Evolutionary conservation across 2,797 vertebrate species (phyloP), one percentile per base, ranked within the genome.

Genomic region (Halcyon smyrnensis): DNA sequence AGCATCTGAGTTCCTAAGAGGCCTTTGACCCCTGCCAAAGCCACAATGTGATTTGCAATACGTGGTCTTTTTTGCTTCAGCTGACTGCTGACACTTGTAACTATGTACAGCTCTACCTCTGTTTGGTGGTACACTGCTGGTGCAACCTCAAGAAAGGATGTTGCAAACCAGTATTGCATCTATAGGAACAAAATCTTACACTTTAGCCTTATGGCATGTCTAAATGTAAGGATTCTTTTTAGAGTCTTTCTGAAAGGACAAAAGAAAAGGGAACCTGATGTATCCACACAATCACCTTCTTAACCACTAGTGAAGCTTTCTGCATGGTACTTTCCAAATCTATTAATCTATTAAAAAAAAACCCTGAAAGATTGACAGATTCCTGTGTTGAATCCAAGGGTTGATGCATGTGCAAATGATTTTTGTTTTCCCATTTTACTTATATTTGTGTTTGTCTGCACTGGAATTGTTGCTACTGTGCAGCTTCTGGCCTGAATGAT

Each of bases 361-460:
- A 12, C 41, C 6, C 25, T 18, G 46, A 41, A 79, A 78, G 20
- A 56, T 2, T 21, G 10, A 60, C 2, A 71, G 73, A 75, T 39
- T 36, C 13, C 27, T 79, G 1, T 39, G 62, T 48, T 39, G 46
- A 57, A 6, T n/a, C 23, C 11, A 16, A 6, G 12, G 79, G 5
- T 7, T 45, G 13, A 56, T 36, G 3, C 34, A 19, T 0, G 2
- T 3, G 0, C 8, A 77, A 62, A 9, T 39, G 50, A 70, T 65
- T 65, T 34, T 15, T 56, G 4, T 12, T 89, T 57, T 78, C 8
- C 30, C 32, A 45, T 41, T 87, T 70, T 37, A 37, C 34, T 82
- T 28, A 14, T 4, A 45, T n/a, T 43, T 77, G 28, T n/a, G 12
- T 25, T 85, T 34, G 12, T 65, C 37, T 70, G 24, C 11, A 15